A percentile compares a stretch with the other conserved stretches of the same genome.
phyloP scores from a whole-genome alignment of 2,797 vertebrate species.

The Gobio occitaniae region DNA sequence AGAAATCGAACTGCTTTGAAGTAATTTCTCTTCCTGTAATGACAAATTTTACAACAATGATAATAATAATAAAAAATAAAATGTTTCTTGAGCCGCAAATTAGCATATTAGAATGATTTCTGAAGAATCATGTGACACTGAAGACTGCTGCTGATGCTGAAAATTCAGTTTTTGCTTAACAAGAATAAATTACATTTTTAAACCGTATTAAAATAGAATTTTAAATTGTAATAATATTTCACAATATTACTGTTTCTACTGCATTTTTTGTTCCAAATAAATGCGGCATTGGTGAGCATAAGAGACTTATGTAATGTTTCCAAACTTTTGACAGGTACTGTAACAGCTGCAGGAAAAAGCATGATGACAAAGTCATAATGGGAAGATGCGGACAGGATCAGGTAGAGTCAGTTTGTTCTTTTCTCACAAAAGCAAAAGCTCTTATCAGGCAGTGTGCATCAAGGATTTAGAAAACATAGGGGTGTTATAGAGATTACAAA shows the following conservation, averaged over 20 bases:
- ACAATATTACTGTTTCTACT: background rate
- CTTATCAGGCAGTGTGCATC: conserved; percentile 53
- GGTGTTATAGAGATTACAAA: background rate
- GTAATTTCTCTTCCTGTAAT: conserved; percentile 40
- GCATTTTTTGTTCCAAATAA: background rate
- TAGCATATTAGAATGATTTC: too few species aligned
- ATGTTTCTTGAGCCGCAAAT: too few species aligned
- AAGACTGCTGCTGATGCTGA: too few species aligned
- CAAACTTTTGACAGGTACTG: too few species aligned
- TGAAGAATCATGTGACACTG: too few species aligned
- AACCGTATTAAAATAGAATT: background rate
- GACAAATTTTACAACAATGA: conserved; percentile 61
- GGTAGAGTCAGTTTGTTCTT: conserved; percentile 67
- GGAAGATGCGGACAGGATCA: conserved; percentile 61
- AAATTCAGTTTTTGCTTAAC: background rate
- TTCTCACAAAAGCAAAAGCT: conserved; percentile 65
- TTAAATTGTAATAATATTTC: background rate
- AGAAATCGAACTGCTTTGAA: conserved; percentile 57
- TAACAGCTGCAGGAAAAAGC: conserved; percentile 52
- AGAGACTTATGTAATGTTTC: too few species aligned
- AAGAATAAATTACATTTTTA: background rate
- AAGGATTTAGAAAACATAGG: conserved; percentile 13
- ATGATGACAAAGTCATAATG: conserved; percentile 65
- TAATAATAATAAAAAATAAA: too few species aligned
- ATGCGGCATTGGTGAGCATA: too few species aligned